Conservation (phyloP, 64 coral and sea anemone genomes). For the Montipora sp. region DNA sequence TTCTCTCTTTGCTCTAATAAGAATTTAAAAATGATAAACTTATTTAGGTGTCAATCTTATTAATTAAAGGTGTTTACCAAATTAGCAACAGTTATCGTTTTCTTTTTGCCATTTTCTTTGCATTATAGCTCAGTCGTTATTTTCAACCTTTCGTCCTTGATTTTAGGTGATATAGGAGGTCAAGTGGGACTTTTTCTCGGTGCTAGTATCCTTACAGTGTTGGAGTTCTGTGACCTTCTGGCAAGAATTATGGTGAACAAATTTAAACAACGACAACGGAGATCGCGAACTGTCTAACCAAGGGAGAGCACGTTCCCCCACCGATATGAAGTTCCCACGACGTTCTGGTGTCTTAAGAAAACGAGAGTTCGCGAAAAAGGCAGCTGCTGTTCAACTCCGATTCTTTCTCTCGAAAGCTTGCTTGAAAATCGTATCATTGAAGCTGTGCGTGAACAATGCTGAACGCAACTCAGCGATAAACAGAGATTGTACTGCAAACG, state of each 20-base stretch:
- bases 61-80: background rate
- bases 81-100: no score
- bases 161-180: constrained; percentile 96
- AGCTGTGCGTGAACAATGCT: no score
- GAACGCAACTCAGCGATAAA: no score
- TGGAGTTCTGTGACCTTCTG: constrained; percentile 90
- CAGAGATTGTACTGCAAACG: no score
- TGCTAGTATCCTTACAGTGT: constrained; percentile 94
- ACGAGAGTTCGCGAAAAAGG: background rate
- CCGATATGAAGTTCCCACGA: background rate
- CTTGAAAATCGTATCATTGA: no score
- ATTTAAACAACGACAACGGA: constrained; percentile 15
- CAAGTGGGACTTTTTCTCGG: constrained; percentile 97
- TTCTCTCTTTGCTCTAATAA: no score
- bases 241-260: constrained; percentile 91
- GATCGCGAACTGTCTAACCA: constrained; percentile 7
- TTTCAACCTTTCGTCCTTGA: background rate
- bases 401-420: no score
- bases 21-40: no score
- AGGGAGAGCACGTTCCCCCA: background rate
- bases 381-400: no score
- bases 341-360: background rate
- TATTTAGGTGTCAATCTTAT: no score
- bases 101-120: background rate
- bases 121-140: background rate